Evolutionary conservation across 2,113 vertebrate genomes (phyloP), one percentile per base, ranked within the genome.

Genomic region (Pterocles burchelli): DNA sequence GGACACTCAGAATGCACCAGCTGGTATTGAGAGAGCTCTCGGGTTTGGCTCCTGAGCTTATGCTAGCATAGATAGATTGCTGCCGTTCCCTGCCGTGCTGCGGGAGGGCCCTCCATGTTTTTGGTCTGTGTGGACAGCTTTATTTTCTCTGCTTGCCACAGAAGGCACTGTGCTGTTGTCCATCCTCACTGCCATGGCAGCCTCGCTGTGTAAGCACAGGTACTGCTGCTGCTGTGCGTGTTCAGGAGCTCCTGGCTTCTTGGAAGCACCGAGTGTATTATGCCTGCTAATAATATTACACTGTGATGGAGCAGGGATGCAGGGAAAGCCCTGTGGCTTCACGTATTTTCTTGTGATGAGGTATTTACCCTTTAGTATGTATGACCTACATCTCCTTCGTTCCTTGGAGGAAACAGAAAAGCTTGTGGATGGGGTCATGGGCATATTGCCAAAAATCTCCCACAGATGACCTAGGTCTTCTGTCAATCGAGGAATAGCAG

Each of bases 71-170:
- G 78, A 91, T 82, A n/a, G 82, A 71, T 86, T 43, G 91, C 68
- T 0, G 0, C 63, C 0, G 0, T 36, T 85, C 52, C 77, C 77
- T 19, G 48, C 31, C 0, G 0, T 72, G 72, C 59, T 57, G 72
- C 0, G 1, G 72, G 58, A 58, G 17, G 38, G 41, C 46, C 80
- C 62, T 93, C 66, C 54, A 25, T 24, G 25, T 43, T 89, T 76
- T 59, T 36, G 57, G 81, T 13, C 66, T 21, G 12, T n/a, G 38
- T 2, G 7, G 43, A 29, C 51, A 66, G 79, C 85, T 95, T 90
- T 55, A 59, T 95, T 86, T 85, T 81, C 72, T 65, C 38, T 59
- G 57, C 57, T 81, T 1, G 0, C 31, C 41, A 7, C 0, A 0
- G 54, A 92, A 83, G 34, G 67, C 43, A 34, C 31, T 51, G 1